These are phyloP conservation scores for Monochamus alternatus DNA, from an alignment of 2,888 invertebrate genomes.

Conservation along the genomic window DNA sequence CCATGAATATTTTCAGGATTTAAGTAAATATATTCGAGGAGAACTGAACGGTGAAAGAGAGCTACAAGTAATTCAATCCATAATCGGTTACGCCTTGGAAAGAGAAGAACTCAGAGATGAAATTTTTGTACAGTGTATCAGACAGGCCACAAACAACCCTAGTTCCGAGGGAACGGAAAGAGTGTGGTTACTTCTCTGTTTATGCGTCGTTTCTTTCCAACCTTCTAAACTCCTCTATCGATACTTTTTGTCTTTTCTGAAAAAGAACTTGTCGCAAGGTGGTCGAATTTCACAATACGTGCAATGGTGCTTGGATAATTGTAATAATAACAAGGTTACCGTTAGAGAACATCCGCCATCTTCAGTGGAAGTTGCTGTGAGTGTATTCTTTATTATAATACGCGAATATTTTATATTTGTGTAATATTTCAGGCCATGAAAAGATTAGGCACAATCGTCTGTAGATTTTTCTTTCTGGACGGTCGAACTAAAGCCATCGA, in stretches of 20 bases:
- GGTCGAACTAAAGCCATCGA: conserved; percentile 96
- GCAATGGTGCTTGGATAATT: conserved; percentile 95
- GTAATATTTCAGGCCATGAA: conserved; percentile 82
- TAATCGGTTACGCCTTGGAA: conserved; percentile 90
- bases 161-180: conserved; percentile 87
- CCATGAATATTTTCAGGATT: conserved; percentile 76
- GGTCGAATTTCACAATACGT: conserved; percentile 88
- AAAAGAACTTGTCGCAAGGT: conserved; percentile 79
- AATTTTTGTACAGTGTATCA: conserved; percentile 89
- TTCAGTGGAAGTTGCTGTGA: conserved; percentile 92
- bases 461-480: conserved; percentile 95
- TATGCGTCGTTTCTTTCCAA: conserved; percentile 93
- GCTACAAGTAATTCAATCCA: conserved; percentile 86
- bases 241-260: conserved; percentile 85
- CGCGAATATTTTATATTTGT: neutral
- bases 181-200: conserved; percentile 90
- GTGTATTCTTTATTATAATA: conserved; percentile 62
- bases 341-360: conserved; percentile 90
- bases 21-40: conserved; percentile 91
- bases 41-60: conserved; percentile 90
- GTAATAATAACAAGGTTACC: conserved; percentile 87
- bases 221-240: conserved; percentile 88
- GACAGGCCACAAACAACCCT: conserved; percentile 93
- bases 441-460: conserved; percentile 91
- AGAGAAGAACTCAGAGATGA: conserved; percentile 94